Base-by-base conservation (phyloP, 1,140 invertebrate genomes). In the Diorhabda carinulata region DNA sequence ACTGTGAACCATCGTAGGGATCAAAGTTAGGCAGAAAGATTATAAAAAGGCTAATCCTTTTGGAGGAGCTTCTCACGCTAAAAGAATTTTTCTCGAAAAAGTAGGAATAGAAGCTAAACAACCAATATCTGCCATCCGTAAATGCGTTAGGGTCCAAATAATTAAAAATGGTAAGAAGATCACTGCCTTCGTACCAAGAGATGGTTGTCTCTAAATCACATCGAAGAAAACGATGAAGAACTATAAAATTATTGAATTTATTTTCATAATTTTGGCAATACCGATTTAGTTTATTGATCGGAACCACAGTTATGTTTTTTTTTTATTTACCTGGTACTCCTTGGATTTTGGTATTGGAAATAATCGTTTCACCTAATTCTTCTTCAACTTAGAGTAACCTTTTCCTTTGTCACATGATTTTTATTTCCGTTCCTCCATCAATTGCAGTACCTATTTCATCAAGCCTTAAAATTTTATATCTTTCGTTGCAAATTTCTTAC, bases 1-100 rank as follows among this genome's bases (percentile, higher is more conserved):
- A 99, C 98, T 73, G 94, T 96, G 69, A 96, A 96, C 81, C 96
- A 98, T 81, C 90, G 98, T 78, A 88, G 97, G 72, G 95, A 97
- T 70, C 97, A 99, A 84, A 87, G 94, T 83, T 99, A 98, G 98
- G 93, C 97, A 66, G 98, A 99, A 82, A 98, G 99, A 79, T 96
- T 98, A 78, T 99, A 97, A 87, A 99, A 25, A 25, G 25, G 25
- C 25, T 25, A 25, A 25, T 25, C 25, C 25, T 25, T 25, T 56
- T 56, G 52, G 6, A 7, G 52, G 52, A 56, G n/a, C 5, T 6
- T n/a, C 52, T 7, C 52, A 56, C 6, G 52, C 52, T n/a, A 56
- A 56, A n/a, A 2, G 52, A 6, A 56, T 56, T 56, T 6, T 56
- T 56, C 52, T 56, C 6, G n/a, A 56, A n/a, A 56, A 56, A n/a